These are phyloP conservation scores for Alviniconcha marisindica DNA, from an alignment of 1,140 invertebrate species.

Conservation along the genomic window DNA sequence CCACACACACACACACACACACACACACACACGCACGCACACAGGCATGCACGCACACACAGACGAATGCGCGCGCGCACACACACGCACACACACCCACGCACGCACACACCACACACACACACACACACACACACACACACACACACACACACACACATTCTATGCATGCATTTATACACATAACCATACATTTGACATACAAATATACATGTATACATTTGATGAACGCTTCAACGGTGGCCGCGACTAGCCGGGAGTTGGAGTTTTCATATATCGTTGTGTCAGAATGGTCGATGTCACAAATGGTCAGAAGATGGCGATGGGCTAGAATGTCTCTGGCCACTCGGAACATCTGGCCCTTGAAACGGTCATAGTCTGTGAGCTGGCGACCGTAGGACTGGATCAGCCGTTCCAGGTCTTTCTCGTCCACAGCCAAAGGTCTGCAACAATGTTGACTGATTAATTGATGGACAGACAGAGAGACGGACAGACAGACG, in stretches of 20 bases:
- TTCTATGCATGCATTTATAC: background rate
- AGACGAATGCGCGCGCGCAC: background rate
- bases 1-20: background rate
- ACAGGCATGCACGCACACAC: background rate
- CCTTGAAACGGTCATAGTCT: background rate
- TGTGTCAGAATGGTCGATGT: too few species aligned
- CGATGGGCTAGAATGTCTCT: background rate
- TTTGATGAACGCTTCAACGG: conserved; percentile 16
- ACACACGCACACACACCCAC: conserved; percentile 20
- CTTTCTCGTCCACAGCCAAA: background rate
- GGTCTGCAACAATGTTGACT: background rate
- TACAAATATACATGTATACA: too few species aligned
- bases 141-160: background rate
- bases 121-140: background rate
- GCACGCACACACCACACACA: background rate
- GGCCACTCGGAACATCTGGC: background rate
- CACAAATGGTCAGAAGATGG: background rate
- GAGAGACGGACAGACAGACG: background rate
- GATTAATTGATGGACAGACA: background rate
- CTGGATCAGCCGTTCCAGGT: background rate
- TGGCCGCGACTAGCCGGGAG: background rate
- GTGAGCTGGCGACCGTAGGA: background rate
- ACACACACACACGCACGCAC: too few species aligned
- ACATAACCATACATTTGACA: background rate
- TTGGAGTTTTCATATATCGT: too few species aligned